Percentiles rank a stretch among this genome's conserved stretches.
Conservation (phyloP, 2,113 vertebrate genomes). For the Amphiprion ocellaris region DNA sequence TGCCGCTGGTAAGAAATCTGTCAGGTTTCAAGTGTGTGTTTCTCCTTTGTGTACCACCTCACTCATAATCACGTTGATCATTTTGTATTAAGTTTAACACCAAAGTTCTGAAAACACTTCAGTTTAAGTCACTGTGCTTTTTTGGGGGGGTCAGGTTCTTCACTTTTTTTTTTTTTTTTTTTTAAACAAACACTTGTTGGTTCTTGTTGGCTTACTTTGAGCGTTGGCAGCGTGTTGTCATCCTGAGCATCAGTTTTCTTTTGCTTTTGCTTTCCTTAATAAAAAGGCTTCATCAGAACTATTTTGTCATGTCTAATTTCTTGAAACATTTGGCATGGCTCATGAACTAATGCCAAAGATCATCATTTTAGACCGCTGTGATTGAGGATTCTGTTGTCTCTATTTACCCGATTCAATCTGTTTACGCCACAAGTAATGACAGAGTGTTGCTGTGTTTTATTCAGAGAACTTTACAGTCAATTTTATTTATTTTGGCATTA, state of each 20-base stretch:
- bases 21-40: conserved; percentile 50
- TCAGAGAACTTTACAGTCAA: conserved; percentile 47
- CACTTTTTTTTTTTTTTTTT: conserved; percentile 22
- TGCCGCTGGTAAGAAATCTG: conserved; percentile 48
- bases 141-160: conserved; percentile 11
- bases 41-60: conserved; percentile 48
- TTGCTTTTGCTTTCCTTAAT: conserved; percentile 67
- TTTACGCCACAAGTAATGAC: conserved; percentile 23
- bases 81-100: conserved; percentile 73
- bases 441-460: conserved; percentile 38
- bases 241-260: conserved; percentile 49
- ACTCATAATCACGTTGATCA: conserved; percentile 54
- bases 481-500: conserved; percentile 53
- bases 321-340: conserved; percentile 4
- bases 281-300: conserved; percentile 71
- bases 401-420: conserved; percentile 13
- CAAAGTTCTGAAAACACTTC: conserved; percentile 70
- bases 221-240: conserved; percentile 55
- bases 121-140: conserved; percentile 52
- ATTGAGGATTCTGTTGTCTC: conserved; percentile 19
- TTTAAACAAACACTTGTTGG: conserved; percentile 10
- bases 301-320: conserved; percentile 42
- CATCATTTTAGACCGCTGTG: conserved; percentile 25
- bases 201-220: conserved; percentile 55
- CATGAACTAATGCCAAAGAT: conserved; percentile 66